Evolutionary conservation across 2,888 invertebrate genomes (phyloP), one percentile per base, ranked within the genome.

Genomic region (Euphydryas editha): DNA sequence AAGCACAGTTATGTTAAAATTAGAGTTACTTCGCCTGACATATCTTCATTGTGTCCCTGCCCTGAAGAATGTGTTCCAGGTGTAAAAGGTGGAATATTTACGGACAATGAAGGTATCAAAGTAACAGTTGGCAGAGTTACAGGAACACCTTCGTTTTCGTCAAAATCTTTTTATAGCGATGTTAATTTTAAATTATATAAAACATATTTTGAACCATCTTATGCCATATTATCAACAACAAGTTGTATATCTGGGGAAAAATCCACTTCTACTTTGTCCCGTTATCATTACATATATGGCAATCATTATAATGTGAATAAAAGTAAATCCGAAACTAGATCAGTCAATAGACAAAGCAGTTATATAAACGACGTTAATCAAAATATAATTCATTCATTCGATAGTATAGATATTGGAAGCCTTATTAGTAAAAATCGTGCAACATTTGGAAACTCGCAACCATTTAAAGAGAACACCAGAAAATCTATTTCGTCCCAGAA

Each of bases 1-100:
- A 88, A 87, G 72, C 86, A 88, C 44, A 88, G 88, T 71, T 88
- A 87, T 44, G 81, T 88, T 0, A 87, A 87, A 75, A 88, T 88
- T 67, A 79, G 80, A 76, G 87, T 88, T 0, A 87, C 86, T 8
- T 86, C 87, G 17, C 88, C 88, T 11, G 87, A 88, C 59, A 83
- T 87, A 73, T 85, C 87, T 4, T 83, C 85, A 0, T 64, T 86
- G 18, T 87, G 86, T 54, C 79, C 83, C 4, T 86, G 87, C 68
- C 86, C 86, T 17, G 75, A 85, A 3, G 86, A 87, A 74, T 88
- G 88, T 69, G 21, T 86, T 30, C 85, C 86, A 36, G 81, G 84
- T 0, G 82, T 87, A 1, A 84, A 83, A 72, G 76, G 81, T 24
- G 87, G 86, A 49, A 78, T 85, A 0, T 82, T 86, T 64, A 80